phyloP scores from a whole-genome alignment of 2,797 vertebrate genomes.

The Enteromius paludinosus region DNA sequence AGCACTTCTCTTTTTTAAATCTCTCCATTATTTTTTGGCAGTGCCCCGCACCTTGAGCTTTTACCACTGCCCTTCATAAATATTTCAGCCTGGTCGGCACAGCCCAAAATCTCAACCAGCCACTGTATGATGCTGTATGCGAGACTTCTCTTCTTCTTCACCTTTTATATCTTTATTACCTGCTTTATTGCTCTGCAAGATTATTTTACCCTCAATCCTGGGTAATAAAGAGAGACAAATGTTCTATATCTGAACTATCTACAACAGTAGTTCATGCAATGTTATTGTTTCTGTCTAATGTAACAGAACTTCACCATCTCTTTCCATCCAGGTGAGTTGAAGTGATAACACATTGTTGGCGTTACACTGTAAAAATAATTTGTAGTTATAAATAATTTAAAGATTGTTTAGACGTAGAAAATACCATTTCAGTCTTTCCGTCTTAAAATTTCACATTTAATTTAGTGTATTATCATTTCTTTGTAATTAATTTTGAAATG shows the following conservation, averaged over 20 bases:
- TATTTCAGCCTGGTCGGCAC: constrained; percentile 59
- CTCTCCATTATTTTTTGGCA: constrained; percentile 58
- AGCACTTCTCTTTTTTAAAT: constrained; percentile 43
- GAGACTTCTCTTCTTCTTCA: constrained; percentile 50
- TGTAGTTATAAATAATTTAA: too few species aligned
- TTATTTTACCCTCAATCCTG: constrained; percentile 66
- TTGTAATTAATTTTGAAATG: neutral
- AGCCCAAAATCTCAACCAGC: constrained; percentile 60
- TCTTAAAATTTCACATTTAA: neutral
- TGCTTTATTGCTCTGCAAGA: constrained; percentile 51
- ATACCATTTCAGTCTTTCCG: neutral
- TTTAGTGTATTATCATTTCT: neutral
- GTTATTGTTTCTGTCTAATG: neutral
- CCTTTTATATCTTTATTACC: constrained; percentile 6
- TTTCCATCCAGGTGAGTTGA: neutral
- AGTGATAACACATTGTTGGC: neutral
- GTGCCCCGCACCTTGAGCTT: constrained; percentile 38
- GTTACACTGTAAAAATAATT: neutral
- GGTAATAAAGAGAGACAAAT: constrained; percentile 50
- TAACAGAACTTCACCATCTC: neutral
- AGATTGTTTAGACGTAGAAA: neutral
- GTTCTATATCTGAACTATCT: neutral
- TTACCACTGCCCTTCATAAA: constrained; percentile 50
- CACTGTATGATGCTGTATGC: constrained; percentile 67
- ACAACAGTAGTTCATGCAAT: neutral